These are phyloP conservation scores for Rosalia funebris DNA, from an alignment of 2,888 invertebrate species.

Conservation along the genomic window DNA sequence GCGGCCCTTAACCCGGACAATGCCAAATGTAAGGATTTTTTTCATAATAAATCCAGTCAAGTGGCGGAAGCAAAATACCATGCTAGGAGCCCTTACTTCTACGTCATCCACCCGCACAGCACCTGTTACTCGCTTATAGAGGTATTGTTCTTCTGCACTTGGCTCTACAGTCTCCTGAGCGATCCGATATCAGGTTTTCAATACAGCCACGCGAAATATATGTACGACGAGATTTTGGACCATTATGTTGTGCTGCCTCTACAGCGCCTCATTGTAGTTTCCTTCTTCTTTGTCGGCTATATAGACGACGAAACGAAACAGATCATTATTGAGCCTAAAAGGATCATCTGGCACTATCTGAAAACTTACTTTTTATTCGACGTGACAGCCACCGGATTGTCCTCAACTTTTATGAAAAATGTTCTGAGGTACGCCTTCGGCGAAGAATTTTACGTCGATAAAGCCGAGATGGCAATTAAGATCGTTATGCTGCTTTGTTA, in stretches of 20 bases:
- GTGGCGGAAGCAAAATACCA: slow-evolving; percentile 24
- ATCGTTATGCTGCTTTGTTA: background rate
- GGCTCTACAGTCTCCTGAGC: background rate
- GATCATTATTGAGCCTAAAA: slow-evolving; percentile 2
- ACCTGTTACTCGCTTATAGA: slow-evolving; percentile 15
- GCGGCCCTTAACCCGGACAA: slow-evolving; percentile 17
- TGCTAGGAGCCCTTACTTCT: slow-evolving; percentile 9
- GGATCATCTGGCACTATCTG: slow-evolving; percentile 36
- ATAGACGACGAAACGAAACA: background rate
- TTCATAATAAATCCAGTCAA: slow-evolving; percentile 19
- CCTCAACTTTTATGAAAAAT: background rate
- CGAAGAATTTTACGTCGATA: background rate
- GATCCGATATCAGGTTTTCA: background rate
- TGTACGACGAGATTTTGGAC: background rate
- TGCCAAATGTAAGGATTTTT: slow-evolving; percentile 16
- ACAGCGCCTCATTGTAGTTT: background rate
- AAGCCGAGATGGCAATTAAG: background rate
- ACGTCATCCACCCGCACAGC: slow-evolving; percentile 34
- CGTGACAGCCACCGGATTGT: slow-evolving; percentile 10
- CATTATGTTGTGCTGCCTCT: background rate
- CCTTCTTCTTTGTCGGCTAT: background rate
- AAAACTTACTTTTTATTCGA: slow-evolving; percentile 42
- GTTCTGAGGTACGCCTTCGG: too few relatives aligned
- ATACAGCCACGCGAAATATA: background rate
- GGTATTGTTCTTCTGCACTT: slow-evolving; percentile 4